Percentiles rank a stretch among this genome's conserved stretches.
These are phyloP conservation scores for Diadema setosum DNA, from an alignment of 35 echinoderm and acorn worm species.

Conservation along the genomic window DNA sequence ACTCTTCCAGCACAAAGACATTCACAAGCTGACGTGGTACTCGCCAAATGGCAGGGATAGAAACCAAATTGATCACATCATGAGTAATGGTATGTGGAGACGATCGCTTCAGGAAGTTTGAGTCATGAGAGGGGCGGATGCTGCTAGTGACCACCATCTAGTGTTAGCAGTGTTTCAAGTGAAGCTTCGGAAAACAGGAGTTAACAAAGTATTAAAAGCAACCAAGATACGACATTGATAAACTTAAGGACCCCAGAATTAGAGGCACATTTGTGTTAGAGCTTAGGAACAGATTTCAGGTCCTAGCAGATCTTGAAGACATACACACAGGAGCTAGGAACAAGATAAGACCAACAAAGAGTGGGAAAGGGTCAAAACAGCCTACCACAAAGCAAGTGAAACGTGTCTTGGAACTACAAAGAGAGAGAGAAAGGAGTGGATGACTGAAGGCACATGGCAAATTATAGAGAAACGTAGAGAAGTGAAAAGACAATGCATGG, in stretches of 20 bases:
- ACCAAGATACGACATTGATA: not conserved
- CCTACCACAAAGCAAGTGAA: constrained; percentile 7
- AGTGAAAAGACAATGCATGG: not conserved
- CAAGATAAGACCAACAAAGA: not conserved
- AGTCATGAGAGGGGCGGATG: constrained; percentile 33
- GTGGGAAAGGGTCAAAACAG: not conserved
- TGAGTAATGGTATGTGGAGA: not conserved
- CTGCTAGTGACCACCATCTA: constrained; percentile 36
- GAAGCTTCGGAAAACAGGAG: constrained; percentile 6
- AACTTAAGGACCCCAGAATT: not conserved
- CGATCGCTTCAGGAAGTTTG: not conserved
- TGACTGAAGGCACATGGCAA: not conserved
- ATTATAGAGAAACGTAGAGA: constrained; percentile 5
- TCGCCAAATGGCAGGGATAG: not conserved
- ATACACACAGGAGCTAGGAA: not conserved
- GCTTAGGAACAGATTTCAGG: constrained; percentile 25
- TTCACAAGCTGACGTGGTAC: constrained; percentile 1
- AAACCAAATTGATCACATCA: constrained; percentile 31
- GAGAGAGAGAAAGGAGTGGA: constrained; percentile 21
- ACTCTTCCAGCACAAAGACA: constrained; percentile 19
- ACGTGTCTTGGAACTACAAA: constrained; percentile 19
- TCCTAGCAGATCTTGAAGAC: constrained; percentile 1
- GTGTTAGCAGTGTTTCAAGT: constrained; percentile 16
- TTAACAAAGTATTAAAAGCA: not conserved
- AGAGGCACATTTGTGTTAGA: not conserved